Evolutionary conservation across 2,797 vertebrate genomes (phyloP), one percentile per base, ranked within the genome.

Genomic region (Halcyon badia): DNA sequence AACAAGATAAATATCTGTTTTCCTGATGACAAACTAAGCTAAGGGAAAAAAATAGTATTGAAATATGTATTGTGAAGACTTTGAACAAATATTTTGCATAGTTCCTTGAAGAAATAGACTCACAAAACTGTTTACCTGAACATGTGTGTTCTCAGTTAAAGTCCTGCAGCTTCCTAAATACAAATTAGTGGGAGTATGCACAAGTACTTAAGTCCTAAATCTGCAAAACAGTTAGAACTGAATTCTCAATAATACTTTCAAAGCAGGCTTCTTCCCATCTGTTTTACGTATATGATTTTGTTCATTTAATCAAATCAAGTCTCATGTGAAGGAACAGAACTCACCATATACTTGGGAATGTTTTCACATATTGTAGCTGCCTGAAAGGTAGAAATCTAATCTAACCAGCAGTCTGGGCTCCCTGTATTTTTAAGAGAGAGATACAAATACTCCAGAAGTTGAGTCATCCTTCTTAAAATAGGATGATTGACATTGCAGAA

Each of bases 401-500:
- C 46, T 87, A 85, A 85, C 28, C 37, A 89, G 28, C 28, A 77
- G 60, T 30, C 68, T 41, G 35, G 39, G 19, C 30, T 87, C 35
- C 15, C 44, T 70, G 28, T 56, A 26, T 26, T 42, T 35, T 54
- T 89, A 71, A 82, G 35, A 79, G 78, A 61, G 60, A 87, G 56
- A 87, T 10, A 73, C 35, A 89, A 77, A 70, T 87, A 64, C 56
- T 89, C 30, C 35, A 62, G 46, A 60, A 57, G 7, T 9, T 78
- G 76, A 92, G 61, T 87, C 60, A 89, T 68, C 51, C 19, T 14
- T 83, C 48, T 87, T 89, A 79, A 96, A 92, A 87, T 37, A 92
- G 30, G 33, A 66, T 70, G 51, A 87, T 33, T 77, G 83, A 25
- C 39, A 33, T 2, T 19, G 25, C 33, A 94, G 51, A 44, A 77